phyloP scores from a whole-genome alignment of 2,113 vertebrate genomes.

The Myiopsitta monachus region DNA sequence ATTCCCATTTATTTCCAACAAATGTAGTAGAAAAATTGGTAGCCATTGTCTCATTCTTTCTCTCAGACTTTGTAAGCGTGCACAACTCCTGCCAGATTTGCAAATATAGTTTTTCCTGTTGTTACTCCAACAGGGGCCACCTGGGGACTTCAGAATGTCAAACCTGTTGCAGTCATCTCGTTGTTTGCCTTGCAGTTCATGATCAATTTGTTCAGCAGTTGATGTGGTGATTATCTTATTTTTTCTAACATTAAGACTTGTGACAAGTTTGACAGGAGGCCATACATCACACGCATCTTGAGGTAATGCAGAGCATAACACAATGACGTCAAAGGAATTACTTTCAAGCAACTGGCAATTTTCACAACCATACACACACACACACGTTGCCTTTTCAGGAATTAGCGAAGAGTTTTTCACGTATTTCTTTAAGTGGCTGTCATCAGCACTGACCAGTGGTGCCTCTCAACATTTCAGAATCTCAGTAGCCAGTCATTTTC shows the following conservation, averaged over 20 bases:
- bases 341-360: not conserved
- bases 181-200: not conserved
- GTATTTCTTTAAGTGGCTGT: not conserved
- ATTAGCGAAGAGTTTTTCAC: not conserved
- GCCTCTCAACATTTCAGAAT: not conserved
- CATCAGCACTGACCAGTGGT: not conserved
- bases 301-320: not conserved
- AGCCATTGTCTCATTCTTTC: not conserved
- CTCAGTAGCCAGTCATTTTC: not conserved
- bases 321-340: not conserved
- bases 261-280: not conserved
- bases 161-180: not conserved
- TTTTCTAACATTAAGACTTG: not conserved
- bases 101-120: not conserved
- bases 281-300: not conserved
- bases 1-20: not conserved
- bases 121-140: not conserved
- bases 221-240: not conserved
- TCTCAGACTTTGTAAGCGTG: not conserved
- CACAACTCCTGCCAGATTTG: not conserved
- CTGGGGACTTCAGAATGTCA: not conserved
- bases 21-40: not conserved
- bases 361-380: not conserved
- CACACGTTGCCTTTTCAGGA: not conserved
- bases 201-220: not conserved